Evolutionary conservation across 2,113 vertebrate species (phyloP), one percentile per base, ranked within the genome.

Genomic region (Catharus minimus): DNA sequence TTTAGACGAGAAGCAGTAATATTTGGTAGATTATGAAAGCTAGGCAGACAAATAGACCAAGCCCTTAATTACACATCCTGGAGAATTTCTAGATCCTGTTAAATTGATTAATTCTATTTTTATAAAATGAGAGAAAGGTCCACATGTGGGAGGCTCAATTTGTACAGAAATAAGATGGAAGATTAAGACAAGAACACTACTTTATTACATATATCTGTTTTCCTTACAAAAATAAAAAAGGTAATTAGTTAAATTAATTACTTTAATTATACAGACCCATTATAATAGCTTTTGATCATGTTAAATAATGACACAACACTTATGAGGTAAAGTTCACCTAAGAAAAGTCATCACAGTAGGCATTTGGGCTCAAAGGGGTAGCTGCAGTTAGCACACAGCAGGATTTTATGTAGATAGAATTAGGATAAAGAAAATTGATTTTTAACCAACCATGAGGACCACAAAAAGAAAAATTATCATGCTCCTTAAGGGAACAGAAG

Each of bases 401-500:
- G 33, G 60, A 82, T 77, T 94, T 92, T 82, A 62, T 58, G 43
- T 55, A 83, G 74, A 57, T n/a, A 71, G 55, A 94, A 88, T 57
- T 78, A 65, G 50, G 30, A 72, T 75, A 72, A 93, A 95, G 56
- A 67, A 91, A 88, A 96, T 76, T 90, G 81, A 86, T 93, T 94
- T 95, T 93, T 82, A 88, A 92, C 58, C 46, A 88, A 68, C 76
- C 50, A 41, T 87, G 50, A 90, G 73, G 55, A 90, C 69, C 56
- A 69, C 71, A 78, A n/a, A 83, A 88, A 86, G 77, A 92, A 86
- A 90, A 84, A 91, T 88, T 66, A 58, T 32, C 17, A 9, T 17
- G 21, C 13, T 90, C 36, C 75, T 85, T 75, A 73, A 82, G 65
- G 71, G 87, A 91, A 86, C 53, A 95, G 78, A 92, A 93, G 39